Conservation (phyloP, 35 echinoderm and acorn worm genomes). For the Nesometra sesokonis region DNA sequence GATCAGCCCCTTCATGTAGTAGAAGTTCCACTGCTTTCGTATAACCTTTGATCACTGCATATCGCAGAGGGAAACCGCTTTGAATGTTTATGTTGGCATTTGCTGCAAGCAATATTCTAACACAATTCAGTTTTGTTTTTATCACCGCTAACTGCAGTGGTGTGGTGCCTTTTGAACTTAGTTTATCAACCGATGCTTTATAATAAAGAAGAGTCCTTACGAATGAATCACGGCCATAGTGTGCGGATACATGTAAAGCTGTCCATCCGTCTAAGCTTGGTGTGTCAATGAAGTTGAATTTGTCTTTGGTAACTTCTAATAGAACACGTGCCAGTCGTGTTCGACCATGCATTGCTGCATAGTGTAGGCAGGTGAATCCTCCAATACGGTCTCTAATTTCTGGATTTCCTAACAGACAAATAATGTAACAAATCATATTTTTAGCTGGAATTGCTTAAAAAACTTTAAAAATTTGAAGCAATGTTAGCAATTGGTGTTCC, state of each 20-base stretch:
- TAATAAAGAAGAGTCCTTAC: constrained; percentile 33
- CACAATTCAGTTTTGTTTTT: constrained; percentile 36
- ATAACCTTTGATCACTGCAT: constrained; percentile 56
- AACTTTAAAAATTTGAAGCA: no score
- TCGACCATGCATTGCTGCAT: constrained; percentile 74
- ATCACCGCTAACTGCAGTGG: constrained; percentile 66
- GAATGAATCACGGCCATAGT: constrained; percentile 67
- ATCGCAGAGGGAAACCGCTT: constrained; percentile 45
- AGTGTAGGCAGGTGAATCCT: constrained; percentile 64
- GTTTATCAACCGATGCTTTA: constrained; percentile 23
- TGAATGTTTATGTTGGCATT: constrained; percentile 51
- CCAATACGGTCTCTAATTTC: constrained; percentile 40
- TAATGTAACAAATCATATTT: background rate
- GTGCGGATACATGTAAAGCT: constrained; percentile 48
- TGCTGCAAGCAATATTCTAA: constrained; percentile 36
- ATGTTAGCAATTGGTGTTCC: no score
- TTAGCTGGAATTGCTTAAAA: no score
- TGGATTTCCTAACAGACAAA: constrained; percentile 27
- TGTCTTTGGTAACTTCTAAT: constrained; percentile 42
- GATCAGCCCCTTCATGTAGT: constrained; percentile 28
- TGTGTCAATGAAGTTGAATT: constrained; percentile 31
- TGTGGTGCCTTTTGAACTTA: constrained; percentile 49
- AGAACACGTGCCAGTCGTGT: constrained; percentile 56
- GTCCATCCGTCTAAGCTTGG: constrained; percentile 59
- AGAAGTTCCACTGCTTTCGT: constrained; percentile 12